Evolutionary conservation across 2,797 vertebrate genomes (phyloP), one percentile per base, ranked within the genome.

Genomic region (Takifugu ocellatus): DNA sequence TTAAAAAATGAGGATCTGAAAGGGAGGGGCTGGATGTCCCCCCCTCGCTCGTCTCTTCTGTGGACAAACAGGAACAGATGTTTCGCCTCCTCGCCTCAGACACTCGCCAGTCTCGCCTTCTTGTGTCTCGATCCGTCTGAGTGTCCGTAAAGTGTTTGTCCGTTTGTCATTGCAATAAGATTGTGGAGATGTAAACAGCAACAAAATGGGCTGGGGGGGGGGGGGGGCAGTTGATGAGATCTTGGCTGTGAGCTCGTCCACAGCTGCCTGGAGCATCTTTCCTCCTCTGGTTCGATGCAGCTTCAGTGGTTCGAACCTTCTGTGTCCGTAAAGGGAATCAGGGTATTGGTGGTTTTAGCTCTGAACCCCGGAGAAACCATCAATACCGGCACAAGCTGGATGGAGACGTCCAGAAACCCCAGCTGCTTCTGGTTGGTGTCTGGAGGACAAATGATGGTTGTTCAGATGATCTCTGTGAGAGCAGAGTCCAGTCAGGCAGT

Each of bases 161-260:
- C 70, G 72, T 53, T 60, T 68, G 75, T 76, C 33, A 26, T 64
- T 74, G 59, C 70, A 67, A 51, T 54, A 66, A 70, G 68, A 79
- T 55, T 59, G 54, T 54, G 62, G 79, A 70, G 73, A 70, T 68
- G 75, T 88, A 88, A 87, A 83, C 84, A 79, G 65, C 66, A 45
- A 74, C 66, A 70, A 69, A 85, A 71, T 71, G 58, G 54, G 65
- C 76, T 8, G 33, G 33, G 33, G 33, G 7, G 33, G 1, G 2
- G 33, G 33, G 33, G 2, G 8, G 66, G 67, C 64, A 72, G 54
- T 58, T 72, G 78, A 86, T 76, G 75, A 79, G 82, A 76, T 79
- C 64, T 50, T 58, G 70, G 25, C 1, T 63, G 51, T 73, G 79
- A 87, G 72, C 83, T 68, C 79, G 65, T 72, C 66, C 70, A 74